Base-by-base conservation (phyloP, 2,113 vertebrate genomes). In the Campylomormyrus tamandua region DNA sequence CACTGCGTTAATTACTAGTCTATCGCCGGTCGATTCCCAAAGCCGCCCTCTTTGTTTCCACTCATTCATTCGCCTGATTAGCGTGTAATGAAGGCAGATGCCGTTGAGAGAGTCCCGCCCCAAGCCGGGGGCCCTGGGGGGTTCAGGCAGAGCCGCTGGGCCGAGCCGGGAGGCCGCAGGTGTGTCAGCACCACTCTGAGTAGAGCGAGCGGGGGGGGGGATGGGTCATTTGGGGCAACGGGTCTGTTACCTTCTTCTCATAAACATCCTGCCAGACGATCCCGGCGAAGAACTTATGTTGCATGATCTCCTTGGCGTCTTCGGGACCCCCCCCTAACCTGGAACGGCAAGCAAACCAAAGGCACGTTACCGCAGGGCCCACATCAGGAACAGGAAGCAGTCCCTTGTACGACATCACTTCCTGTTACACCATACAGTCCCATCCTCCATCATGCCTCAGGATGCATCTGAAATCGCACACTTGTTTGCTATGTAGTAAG, bases 301-400 rank as follows among this genome's bases (percentile, higher is more conserved):
- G 97, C 98, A 99, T 99, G 91, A 99, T 98, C 95, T 99, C 98
- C 96, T 99, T 99, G 80, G 98, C 98, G 3, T 99, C 98, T 87
- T 98, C 97, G 0, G 97, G 93, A 88, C 98, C 98, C 0, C 98
- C 98, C 1, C 98, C 98, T 93, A 99, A 98, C 97, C 98, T 99
- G 94, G 50, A 93, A 92, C 89, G 90, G 6, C 90, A 89, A 35
- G 13, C 90, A 49, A 83, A 9, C 19, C 50, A 11, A 45, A 88
- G 19, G 50, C n/a, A 90, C 39, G 5, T 42, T 49, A 84, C 62
- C 35, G 1, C 35, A 39, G 74, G 50, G 17, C 48, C 45, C 10
- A 21, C 24, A 49, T 89, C 48, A 13, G 19, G 42, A 70, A 74
- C 24, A 89, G n/a, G 27, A 56, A 31, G 27, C 7, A 74, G 88